phyloP scores from a whole-genome alignment of 2,888 invertebrate species.

The Drosophila kuntzei region DNA sequence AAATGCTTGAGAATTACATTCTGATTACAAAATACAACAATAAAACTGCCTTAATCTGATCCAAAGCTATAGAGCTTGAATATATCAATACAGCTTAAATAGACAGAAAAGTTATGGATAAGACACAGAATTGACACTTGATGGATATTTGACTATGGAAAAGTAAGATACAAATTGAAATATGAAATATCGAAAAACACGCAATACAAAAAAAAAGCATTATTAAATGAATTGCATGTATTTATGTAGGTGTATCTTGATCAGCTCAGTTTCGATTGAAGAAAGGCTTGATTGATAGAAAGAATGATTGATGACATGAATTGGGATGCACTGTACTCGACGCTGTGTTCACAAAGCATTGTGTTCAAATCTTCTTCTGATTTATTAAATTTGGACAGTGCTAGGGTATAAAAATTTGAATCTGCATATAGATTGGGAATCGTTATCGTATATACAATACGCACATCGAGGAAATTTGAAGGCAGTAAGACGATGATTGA shows the following conservation, averaged over 20 bases:
- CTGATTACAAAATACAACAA: background rate
- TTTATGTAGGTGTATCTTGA: background rate
- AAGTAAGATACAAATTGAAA: background rate
- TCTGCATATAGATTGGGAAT: background rate
- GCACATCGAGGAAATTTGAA: background rate
- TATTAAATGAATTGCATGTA: background rate
- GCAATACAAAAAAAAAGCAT: background rate
- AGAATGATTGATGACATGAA: background rate
- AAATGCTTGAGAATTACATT: background rate
- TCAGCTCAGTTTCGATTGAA: background rate
- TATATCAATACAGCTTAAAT: background rate
- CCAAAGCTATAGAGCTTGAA: background rate
- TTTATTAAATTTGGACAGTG: background rate
- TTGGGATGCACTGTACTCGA: background rate
- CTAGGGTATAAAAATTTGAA: background rate
- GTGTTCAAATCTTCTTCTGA: background rate
- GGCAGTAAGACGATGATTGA: constrained; percentile 5
- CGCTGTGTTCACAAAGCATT: background rate
- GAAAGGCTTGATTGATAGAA: background rate
- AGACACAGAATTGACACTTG: background rate
- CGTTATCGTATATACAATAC: background rate
- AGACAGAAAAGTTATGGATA: background rate
- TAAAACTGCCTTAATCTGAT: background rate
- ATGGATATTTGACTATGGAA: background rate
- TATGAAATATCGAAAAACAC: background rate